Evolutionary conservation across 2,888 invertebrate genomes (phyloP).

Genomic region (Meghimatium bilineatum): DNA sequence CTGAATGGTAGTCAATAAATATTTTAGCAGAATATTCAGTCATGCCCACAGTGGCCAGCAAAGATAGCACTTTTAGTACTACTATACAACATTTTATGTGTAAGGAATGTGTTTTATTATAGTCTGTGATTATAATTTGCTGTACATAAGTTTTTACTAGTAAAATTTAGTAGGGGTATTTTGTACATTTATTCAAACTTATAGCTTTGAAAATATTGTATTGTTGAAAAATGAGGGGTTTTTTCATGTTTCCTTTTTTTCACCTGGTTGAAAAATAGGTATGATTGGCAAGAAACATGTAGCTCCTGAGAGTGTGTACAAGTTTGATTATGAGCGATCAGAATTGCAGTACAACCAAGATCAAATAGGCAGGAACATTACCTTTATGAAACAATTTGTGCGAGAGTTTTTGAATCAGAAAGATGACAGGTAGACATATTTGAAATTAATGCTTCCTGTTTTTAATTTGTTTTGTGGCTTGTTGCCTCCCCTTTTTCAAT

Average conservation of each 20-base stretch:
- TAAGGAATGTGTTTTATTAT: no score
- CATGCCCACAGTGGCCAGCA: no score
- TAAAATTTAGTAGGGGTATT: background rate
- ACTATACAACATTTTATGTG: no score
- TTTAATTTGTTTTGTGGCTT: background rate
- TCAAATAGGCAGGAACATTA: conserved; percentile 49
- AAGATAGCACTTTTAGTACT: no score
- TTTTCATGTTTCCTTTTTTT: background rate
- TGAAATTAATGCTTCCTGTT: background rate
- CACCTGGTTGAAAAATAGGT: conserved; percentile 16
- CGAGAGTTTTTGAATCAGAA: conserved; percentile 34
- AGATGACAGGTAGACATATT: conserved; percentile 36
- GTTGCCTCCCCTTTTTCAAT: no score
- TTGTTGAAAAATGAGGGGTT: background rate
- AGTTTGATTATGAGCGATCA: conserved; percentile 48
- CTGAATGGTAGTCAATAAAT: no score
- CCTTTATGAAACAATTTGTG: conserved; percentile 43
- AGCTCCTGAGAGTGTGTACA: conserved; percentile 46
- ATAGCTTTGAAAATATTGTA: background rate
- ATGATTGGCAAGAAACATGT: conserved; percentile 51
- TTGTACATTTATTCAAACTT: background rate
- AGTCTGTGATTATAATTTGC: no score
- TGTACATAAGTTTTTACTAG: background rate
- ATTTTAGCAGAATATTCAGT: no score
- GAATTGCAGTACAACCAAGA: conserved; percentile 22